phyloP scores from a whole-genome alignment of 2,797 vertebrate species.

The Oreochromis grahami region DNA sequence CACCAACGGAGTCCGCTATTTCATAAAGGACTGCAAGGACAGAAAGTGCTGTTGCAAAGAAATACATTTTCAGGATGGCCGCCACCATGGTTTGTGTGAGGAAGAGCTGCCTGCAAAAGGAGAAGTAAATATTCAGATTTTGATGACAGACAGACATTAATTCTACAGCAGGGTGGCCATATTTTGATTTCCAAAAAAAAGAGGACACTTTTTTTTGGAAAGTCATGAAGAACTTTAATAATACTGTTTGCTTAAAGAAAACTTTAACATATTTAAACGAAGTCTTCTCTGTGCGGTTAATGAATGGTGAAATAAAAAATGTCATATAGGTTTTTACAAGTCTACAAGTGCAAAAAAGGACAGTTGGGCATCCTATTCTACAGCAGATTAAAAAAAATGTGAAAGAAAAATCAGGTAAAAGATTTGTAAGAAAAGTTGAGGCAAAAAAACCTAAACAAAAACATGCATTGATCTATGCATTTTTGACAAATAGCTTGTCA shows the following conservation, averaged over 20 bases:
- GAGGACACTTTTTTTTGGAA: neutral
- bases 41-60: slow-evolving; percentile 49
- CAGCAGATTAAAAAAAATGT: neutral
- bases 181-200: neutral
- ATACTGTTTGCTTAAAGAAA: neutral
- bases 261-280: neutral
- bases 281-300: accelerated
- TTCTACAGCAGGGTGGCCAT: neutral
- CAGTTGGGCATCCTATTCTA: neutral
- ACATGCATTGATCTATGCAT: neutral
- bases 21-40: slow-evolving; percentile 43
- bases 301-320: neutral
- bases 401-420: neutral
- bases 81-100: slow-evolving; percentile 22
- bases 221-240: neutral
- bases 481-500: neutral
- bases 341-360: neutral
- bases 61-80: slow-evolving; percentile 54
- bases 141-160: neutral
- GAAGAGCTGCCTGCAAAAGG: neutral
- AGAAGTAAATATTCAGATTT: neutral
- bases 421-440: accelerated
- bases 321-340: neutral
- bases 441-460: neutral
- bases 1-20: slow-evolving; percentile 63